Evolutionary conservation across 2,797 vertebrate genomes (phyloP).

Genomic region (Botia almorhae): DNA sequence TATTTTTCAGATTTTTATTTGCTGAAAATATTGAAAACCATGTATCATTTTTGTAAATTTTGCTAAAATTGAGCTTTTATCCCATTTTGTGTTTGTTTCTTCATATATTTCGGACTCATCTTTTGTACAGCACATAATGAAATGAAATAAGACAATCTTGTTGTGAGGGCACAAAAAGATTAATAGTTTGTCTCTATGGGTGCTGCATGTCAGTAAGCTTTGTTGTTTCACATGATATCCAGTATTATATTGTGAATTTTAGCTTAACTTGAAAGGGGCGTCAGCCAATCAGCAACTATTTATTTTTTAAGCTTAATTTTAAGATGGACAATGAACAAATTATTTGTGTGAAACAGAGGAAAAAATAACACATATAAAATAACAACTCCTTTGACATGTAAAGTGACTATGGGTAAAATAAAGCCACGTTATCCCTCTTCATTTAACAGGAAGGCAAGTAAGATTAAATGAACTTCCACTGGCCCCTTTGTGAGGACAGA

Average conservation of each 20-base stretch:
- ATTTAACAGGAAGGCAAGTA: slow-evolving; percentile 51
- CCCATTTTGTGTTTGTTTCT: too few species aligned
- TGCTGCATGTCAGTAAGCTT: too few species aligned
- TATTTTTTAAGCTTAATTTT: background rate
- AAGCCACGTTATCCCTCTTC: slow-evolving; percentile 56
- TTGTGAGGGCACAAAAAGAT: too few species aligned
- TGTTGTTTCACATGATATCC: too few species aligned
- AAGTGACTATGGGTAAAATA: slow-evolving; percentile 47
- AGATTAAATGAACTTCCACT: slow-evolving; percentile 63
- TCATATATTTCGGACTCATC: too few species aligned
- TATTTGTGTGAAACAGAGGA: background rate
- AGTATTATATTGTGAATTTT: background rate
- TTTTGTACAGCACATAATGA: too few species aligned
- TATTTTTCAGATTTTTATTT: too few species aligned
- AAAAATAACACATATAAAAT: slow-evolving; percentile 16
- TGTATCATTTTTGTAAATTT: too few species aligned
- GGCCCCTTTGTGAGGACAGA: slow-evolving; percentile 46
- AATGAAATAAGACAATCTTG: too few species aligned
- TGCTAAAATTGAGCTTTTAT: too few species aligned
- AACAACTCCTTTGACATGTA: slow-evolving; percentile 58
- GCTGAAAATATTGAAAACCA: too few species aligned
- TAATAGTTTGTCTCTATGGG: too few species aligned
- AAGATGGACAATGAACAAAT: background rate
- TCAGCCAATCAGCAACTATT: background rate
- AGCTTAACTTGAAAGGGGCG: background rate